phyloP scores from a whole-genome alignment of 2,888 invertebrate genomes.

The Idaea straminata region DNA sequence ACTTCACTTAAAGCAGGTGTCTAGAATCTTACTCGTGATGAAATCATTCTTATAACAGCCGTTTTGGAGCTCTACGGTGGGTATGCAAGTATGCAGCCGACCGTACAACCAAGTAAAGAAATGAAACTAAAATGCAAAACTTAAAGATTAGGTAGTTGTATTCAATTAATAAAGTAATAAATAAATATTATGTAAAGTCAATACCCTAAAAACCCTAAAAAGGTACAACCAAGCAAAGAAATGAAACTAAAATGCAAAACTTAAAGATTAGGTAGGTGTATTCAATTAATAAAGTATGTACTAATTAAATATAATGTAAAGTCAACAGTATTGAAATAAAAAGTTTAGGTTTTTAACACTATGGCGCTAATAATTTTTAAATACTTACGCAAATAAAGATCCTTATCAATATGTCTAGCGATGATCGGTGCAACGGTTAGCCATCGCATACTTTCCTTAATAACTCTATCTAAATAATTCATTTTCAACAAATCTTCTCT shows the following conservation, averaged over 20 bases:
- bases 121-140: too few species aligned
- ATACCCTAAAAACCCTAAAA: too few species aligned
- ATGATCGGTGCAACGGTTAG: slow-evolving; percentile 78
- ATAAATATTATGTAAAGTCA: too few species aligned
- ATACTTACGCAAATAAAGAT: slow-evolving; percentile 72
- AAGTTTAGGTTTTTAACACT: not conserved
- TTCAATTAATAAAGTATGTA: not conserved
- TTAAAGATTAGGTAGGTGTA: not conserved
- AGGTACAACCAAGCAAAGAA: not conserved
- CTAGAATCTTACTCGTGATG: too few species aligned
- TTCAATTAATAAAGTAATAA: too few species aligned
- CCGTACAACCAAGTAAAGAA: too few species aligned
- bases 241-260: not conserved
- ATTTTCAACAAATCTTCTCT: slow-evolving; percentile 74
- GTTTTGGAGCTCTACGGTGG: too few species aligned
- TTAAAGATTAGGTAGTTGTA: too few species aligned
- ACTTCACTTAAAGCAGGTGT: too few species aligned
- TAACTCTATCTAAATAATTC: slow-evolving; percentile 78
- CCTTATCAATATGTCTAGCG: slow-evolving; percentile 64
- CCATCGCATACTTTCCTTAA: slow-evolving; percentile 80
- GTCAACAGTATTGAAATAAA: not conserved
- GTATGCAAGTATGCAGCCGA: too few species aligned
- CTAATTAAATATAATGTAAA: not conserved
- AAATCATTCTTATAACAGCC: too few species aligned
- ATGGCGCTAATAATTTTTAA: not conserved